Conservation (phyloP, 1,140 invertebrate species). For the Drosophila kanapiae region DNA sequence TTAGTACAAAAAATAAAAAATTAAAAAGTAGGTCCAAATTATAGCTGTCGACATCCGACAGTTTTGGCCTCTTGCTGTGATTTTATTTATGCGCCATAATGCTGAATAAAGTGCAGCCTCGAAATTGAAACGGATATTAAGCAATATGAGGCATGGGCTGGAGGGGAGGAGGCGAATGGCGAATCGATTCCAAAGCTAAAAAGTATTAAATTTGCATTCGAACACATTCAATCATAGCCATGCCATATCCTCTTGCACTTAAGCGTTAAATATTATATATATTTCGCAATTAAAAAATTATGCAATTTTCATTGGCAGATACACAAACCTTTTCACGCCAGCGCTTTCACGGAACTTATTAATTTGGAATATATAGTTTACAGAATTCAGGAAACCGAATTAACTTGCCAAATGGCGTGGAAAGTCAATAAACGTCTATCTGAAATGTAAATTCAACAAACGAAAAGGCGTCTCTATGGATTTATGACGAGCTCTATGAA, state of each 20-base stretch:
- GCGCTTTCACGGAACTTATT: conserved; percentile 23
- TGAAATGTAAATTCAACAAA: conserved; percentile 41
- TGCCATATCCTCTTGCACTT: conserved; percentile 25
- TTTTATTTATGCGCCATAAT: conserved; percentile 74
- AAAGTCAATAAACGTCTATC: conserved; percentile 50
- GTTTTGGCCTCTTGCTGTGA: conserved; percentile 54
- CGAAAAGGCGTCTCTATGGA: background rate
- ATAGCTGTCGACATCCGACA: conserved; percentile 45
- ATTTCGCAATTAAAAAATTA: conserved; percentile 50
- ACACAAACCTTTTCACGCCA: background rate
- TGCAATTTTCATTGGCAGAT: conserved; percentile 7
- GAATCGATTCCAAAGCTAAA: conserved; percentile 25
- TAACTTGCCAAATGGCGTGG: conserved; percentile 52
- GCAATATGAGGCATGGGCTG: conserved; percentile 37
- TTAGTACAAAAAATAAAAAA: no score
- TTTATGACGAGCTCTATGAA: conserved; percentile 24
- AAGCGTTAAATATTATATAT: conserved; percentile 37
- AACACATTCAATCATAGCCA: conserved; percentile 37
- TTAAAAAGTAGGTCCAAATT: no score
- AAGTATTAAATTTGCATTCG: conserved; percentile 43
- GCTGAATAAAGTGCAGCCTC: conserved; percentile 59
- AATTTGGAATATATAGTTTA: conserved; percentile 48
- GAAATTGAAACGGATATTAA: conserved; percentile 72
- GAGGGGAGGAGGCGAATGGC: background rate
- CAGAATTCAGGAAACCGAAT: conserved; percentile 34